Conservation (phyloP, 2,888 invertebrate species). For the Drepanosiphum platanoidis region DNA sequence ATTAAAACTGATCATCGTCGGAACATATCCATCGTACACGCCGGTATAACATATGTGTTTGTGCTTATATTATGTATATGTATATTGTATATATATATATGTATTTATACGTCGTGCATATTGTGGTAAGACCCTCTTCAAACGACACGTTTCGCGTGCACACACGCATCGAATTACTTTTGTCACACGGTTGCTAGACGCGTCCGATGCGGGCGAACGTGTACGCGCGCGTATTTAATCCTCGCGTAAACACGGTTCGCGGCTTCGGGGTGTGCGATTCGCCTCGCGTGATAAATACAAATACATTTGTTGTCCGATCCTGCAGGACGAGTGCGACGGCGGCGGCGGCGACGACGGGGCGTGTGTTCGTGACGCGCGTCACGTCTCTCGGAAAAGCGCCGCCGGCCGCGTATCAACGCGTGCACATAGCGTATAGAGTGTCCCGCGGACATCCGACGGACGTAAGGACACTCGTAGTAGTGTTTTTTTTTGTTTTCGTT, state of each 20-base stretch:
- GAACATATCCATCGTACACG: background rate
- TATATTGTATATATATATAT: background rate
- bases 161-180: background rate
- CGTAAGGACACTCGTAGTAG: too few species aligned
- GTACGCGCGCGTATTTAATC: background rate
- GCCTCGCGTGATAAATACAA: background rate
- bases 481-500: too few species aligned
- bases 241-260: background rate
- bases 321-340: too few species aligned
- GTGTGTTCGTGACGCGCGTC: background rate
- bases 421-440: too few species aligned
- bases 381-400: too few species aligned
- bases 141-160: background rate
- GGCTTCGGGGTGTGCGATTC: background rate
- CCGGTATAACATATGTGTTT: too few species aligned
- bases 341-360: background rate
- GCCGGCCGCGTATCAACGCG: too few species aligned
- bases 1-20: background rate
- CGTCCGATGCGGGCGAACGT: background rate
- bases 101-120: background rate
- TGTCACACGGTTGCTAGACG: background rate
- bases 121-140: background rate
- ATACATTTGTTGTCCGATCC: background rate
- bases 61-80: background rate
- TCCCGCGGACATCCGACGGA: too few species aligned